Evolutionary conservation across 2,888 invertebrate species (phyloP), one percentile per base, ranked within the genome.

Genomic region (Caenorhabditis sp.): DNA sequence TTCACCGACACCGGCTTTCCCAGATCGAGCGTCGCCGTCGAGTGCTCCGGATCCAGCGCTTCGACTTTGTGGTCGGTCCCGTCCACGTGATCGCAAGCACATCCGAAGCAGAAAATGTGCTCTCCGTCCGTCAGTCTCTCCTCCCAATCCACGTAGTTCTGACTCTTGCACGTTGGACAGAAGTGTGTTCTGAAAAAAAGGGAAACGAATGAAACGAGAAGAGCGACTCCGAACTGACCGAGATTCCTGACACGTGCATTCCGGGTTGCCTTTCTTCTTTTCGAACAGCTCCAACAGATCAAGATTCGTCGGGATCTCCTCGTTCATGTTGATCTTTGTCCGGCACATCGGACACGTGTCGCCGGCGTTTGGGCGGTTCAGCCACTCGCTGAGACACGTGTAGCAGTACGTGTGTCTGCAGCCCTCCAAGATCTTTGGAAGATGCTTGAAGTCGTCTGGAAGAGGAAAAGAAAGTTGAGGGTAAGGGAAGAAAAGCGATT

Each of bases 291-390:
- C 56, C 30, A 66, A 20, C 5, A 58, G 9, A 4, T 39, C 50
- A 17, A 39, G 9, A 50, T 66, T 58, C 7, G 66, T 66, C 13
- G 37, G 56, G 13, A 66, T 56, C 22, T 48, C 58, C 3, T 37
- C 20, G 1, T 15, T 17, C 32, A 22, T 13, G 41, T 65, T 30
- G 20, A 65, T 46, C 30, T 55, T 20, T 1, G 20, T 0, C 2
- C 66, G 22, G 11, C 66, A 66, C 50, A 66, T 58, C 55, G 66
- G 66, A 58, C 66, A 66, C 15, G 56, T 30, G 17, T 66, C 46
- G 1, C 20, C 26, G 46, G 26, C 27, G 27, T 24, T 22, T n/a
- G 46, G 20, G n/a, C 50, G 56, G 5, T 30, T 30, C 7, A 66
- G 30, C 66, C 66, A 66, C 13, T 41, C 15, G 3, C 30, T 20